Percentiles rank a stretch among this genome's conserved stretches.
Evolutionary conservation across 2,113 vertebrate species (phyloP).

Genomic region (Malurus alboscapulatus): DNA sequence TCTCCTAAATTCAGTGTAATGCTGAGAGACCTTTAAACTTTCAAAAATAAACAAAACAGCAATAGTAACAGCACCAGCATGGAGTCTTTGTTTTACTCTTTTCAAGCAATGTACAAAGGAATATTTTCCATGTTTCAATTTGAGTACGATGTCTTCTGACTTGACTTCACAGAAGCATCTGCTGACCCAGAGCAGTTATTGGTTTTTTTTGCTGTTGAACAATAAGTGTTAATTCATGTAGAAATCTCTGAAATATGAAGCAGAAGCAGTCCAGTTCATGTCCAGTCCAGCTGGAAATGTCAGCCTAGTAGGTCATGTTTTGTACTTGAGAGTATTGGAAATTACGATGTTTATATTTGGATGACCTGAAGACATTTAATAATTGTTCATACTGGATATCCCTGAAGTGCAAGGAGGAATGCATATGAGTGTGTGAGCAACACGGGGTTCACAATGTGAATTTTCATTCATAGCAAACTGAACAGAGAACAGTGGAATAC

Average conservation of each 20-base stretch:
- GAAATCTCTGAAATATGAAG: constrained; percentile 42
- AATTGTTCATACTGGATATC: not conserved
- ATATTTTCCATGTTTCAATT: not conserved
- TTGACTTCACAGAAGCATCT: constrained; percentile 1
- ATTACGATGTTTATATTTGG: not conserved
- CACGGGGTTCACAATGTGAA: not conserved
- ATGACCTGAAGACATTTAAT: not conserved
- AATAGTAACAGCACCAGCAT: not conserved
- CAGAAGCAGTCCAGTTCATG: constrained; percentile 19
- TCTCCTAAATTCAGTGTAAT: not conserved
- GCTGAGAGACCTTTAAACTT: not conserved
- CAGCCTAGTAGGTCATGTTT: not conserved
- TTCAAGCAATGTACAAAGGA: not conserved
- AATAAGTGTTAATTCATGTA: constrained; percentile 13
- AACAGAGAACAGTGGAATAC: not conserved
- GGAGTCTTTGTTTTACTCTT: not conserved
- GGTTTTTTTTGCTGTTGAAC: not conserved
- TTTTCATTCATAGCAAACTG: not conserved
- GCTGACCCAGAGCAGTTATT: constrained; percentile 8
- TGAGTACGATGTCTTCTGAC: not conserved
- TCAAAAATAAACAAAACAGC: not conserved
- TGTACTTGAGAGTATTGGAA: not conserved
- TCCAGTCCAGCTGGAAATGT: constrained; percentile 6
- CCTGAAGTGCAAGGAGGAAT: not conserved
- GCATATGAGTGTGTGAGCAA: not conserved